Conservation (phyloP, 2,888 invertebrate species). For the Saturnia japonica region DNA sequence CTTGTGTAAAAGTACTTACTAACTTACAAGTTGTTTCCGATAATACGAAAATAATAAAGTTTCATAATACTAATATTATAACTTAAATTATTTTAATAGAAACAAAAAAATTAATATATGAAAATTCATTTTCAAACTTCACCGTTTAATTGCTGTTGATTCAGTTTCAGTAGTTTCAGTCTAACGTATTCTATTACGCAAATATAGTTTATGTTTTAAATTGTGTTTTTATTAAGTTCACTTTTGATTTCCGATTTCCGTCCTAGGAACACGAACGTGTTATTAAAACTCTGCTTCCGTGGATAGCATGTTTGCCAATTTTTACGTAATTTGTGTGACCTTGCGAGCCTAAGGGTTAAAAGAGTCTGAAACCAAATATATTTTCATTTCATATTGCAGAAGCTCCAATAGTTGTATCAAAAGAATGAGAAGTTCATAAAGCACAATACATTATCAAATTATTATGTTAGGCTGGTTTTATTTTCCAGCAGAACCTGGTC, state of each 20-base stretch:
- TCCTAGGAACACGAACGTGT: not conserved
- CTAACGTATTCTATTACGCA: too few relatives aligned
- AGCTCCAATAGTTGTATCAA: not conserved
- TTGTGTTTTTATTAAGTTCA: too few relatives aligned
- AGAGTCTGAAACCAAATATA: not conserved
- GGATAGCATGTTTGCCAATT: too few relatives aligned
- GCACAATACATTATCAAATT: not conserved
- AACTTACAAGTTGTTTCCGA: conserved; percentile 27
- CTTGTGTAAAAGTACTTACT: conserved; percentile 49
- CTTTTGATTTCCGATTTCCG: not conserved
- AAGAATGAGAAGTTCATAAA: not conserved
- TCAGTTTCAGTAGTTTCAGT: not conserved
- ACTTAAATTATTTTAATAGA: conserved; percentile 28
- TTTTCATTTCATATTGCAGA: not conserved
- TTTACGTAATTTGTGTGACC: too few relatives aligned
- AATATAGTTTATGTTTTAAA: too few relatives aligned
- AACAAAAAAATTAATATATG: conserved; percentile 43
- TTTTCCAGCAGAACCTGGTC: too few relatives aligned
- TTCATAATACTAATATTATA: conserved; percentile 31
- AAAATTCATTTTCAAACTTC: not conserved
- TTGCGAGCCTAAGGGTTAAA: too few relatives aligned
- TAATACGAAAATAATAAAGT: conserved; percentile 32
- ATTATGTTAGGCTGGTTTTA: not conserved
- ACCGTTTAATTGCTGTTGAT: not conserved
- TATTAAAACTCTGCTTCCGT: too few relatives aligned